These are phyloP conservation scores for Saturnia japonica DNA, from an alignment of 2,888 invertebrate species.

Conservation along the genomic window DNA sequence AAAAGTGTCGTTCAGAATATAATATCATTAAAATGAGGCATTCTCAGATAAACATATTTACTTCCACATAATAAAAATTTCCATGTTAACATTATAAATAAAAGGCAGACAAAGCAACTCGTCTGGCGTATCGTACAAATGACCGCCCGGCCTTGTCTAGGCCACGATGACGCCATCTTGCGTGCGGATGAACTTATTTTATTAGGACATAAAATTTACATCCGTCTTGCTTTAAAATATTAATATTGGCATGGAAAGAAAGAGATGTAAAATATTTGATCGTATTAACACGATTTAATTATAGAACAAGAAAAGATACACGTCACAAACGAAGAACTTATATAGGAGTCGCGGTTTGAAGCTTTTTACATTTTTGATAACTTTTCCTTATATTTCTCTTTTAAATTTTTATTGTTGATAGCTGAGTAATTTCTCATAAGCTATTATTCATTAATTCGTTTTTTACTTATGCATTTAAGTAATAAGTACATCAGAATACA, in stretches of 20 bases:
- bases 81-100: constrained; percentile 49
- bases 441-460: neutral
- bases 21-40: neutral
- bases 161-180: constrained; percentile 80
- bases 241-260: constrained; percentile 36
- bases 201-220: constrained; percentile 64
- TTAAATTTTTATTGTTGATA: neutral
- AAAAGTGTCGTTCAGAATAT: neutral
- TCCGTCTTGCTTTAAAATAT: constrained; percentile 54
- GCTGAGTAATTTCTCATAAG: neutral
- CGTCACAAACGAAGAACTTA: constrained; percentile 32
- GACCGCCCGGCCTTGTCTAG: constrained; percentile 82
- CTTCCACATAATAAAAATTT: constrained; percentile 35
- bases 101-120: constrained; percentile 61
- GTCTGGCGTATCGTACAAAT: constrained; percentile 75
- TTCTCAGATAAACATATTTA: neutral
- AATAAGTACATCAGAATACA: neutral
- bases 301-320: constrained; percentile 42
- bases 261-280: constrained; percentile 44
- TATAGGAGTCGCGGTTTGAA: constrained; percentile 23
- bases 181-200: constrained; percentile 71
- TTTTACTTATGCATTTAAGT: neutral
- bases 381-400: constrained; percentile 7
- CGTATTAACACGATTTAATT: constrained; percentile 47
- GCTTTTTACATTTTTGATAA: neutral